phyloP scores from a whole-genome alignment of 37 sponge, comb jelly and placozoan species.

The Oopsacas minuta region DNA sequence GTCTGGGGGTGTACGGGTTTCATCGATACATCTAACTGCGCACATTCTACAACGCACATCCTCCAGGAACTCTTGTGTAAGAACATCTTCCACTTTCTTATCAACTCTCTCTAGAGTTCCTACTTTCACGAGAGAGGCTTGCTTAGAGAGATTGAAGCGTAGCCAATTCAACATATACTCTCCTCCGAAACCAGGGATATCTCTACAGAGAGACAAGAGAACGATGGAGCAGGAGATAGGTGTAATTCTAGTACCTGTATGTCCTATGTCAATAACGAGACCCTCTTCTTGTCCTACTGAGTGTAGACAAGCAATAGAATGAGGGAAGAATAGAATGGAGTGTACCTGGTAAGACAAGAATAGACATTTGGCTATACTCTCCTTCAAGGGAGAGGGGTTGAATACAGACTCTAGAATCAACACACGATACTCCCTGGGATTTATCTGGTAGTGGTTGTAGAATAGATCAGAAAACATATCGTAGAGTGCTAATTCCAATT shows the following conservation, averaged over 20 bases:
- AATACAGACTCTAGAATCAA: neutral
- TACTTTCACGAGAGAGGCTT: neutral
- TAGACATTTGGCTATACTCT: neutral
- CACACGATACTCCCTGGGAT: neutral
- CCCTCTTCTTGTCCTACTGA: neutral
- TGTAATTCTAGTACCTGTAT: neutral
- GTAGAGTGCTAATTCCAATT: neutral
- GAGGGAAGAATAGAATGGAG: slow-evolving; percentile 20
- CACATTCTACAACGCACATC: neutral
- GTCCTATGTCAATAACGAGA: neutral
- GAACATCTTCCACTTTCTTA: neutral
- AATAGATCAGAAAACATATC: neutral
- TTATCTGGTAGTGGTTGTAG: neutral
- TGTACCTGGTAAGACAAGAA: neutral
- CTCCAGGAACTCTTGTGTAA: neutral
- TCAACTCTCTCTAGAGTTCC: neutral
- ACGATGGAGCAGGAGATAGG: neutral
- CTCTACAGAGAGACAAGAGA: neutral
- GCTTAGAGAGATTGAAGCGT: neutral
- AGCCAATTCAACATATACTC: neutral
- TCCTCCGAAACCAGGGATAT: neutral
- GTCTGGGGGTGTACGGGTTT: neutral
- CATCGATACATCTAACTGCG: neutral
- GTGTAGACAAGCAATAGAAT: slow-evolving; percentile 1
- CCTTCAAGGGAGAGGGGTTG: neutral